These are phyloP conservation scores for Phytoseiulus persimilis DNA, from an alignment of 2,888 invertebrate genomes.

Conservation along the genomic window DNA sequence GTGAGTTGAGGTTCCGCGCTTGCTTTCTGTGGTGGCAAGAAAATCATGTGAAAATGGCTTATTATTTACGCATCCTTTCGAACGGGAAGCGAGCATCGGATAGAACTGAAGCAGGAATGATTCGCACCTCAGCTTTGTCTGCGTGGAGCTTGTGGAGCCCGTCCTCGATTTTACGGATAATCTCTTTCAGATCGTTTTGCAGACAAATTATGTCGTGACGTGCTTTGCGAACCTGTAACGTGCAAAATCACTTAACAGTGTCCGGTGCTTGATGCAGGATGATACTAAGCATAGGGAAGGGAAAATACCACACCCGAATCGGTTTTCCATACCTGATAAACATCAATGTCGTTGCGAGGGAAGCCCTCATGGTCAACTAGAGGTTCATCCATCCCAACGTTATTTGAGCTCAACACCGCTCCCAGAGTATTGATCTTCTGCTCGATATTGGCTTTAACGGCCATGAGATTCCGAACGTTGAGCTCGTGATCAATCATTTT, in stretches of 20 bases:
- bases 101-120: neutral
- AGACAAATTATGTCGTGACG: slow-evolving; percentile 78
- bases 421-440: slow-evolving; percentile 19
- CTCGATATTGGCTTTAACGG: slow-evolving; percentile 21
- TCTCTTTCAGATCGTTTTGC: slow-evolving; percentile 74
- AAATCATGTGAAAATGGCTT: too few relatives aligned
- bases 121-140: slow-evolving; percentile 40
- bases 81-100: too few relatives aligned
- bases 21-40: neutral
- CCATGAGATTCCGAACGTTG: slow-evolving; percentile 33
- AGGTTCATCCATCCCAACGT: slow-evolving; percentile 74
- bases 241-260: neutral
- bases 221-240: slow-evolving; percentile 57
- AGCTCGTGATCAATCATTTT: slow-evolving; percentile 31
- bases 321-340: slow-evolving; percentile 61
- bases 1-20: neutral
- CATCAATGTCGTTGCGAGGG: slow-evolving; percentile 78
- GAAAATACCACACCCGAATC: too few relatives aligned
- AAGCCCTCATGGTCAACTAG: slow-evolving; percentile 77
- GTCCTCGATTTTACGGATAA: slow-evolving; percentile 75
- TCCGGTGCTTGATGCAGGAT: too few relatives aligned
- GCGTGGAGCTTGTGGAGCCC: slow-evolving; percentile 60
- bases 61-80: too few relatives aligned
- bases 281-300: too few relatives aligned
- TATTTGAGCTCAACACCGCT: slow-evolving; percentile 51